These are phyloP conservation scores for Grammomys dolichurus DNA, from an alignment of 2,113 vertebrate species.

Conservation along the genomic window DNA sequence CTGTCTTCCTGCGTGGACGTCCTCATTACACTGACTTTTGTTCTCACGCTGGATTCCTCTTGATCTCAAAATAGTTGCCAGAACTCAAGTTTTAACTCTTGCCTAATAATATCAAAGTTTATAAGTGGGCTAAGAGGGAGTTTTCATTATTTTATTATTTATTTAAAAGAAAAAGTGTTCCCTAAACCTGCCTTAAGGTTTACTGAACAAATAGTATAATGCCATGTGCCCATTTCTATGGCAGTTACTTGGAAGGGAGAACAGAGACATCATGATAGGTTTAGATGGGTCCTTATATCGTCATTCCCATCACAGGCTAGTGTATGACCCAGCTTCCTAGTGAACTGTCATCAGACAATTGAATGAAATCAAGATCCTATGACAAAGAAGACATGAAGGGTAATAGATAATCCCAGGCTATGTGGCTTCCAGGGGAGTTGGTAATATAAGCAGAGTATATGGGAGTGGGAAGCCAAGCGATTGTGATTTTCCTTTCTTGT, in stretches of 20 bases:
- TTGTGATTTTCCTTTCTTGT: background rate
- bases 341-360: background rate
- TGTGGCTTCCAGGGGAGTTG: background rate
- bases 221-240: background rate
- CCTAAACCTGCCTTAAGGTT: background rate
- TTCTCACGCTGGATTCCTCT: constrained; percentile 14
- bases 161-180: background rate
- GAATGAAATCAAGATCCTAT: background rate
- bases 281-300: background rate
- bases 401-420: background rate
- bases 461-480: background rate
- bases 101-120: background rate
- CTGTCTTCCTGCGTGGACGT: background rate
- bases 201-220: background rate
- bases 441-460: background rate
- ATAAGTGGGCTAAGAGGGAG: background rate
- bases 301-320: background rate
- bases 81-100: background rate
- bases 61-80: constrained; percentile 16
- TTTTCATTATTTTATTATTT: background rate
- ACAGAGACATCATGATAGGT: background rate
- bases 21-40: background rate
- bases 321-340: background rate
- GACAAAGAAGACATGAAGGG: background rate
- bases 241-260: background rate